Percentiles rank a stretch among this genome's conserved stretches.
Evolutionary conservation across 2,888 invertebrate species (phyloP).

Genomic region (Chorisops tibialis): DNA sequence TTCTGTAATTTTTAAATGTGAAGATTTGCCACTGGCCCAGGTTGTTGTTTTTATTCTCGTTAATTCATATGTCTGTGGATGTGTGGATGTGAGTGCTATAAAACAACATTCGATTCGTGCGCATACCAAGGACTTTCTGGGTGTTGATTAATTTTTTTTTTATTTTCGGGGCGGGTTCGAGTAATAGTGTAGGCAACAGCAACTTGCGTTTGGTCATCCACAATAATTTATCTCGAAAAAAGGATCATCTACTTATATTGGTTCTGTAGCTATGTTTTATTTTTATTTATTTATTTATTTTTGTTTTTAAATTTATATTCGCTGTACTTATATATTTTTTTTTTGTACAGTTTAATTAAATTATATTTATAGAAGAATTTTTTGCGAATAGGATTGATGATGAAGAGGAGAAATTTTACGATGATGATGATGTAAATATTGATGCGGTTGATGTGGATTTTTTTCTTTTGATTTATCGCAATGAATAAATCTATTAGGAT

Average conservation of each 20-base stretch:
- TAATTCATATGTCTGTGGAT: too few relatives aligned
- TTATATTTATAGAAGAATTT: slow-evolving; percentile 19
- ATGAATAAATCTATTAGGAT: slow-evolving; percentile 21
- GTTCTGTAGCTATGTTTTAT: slow-evolving; percentile 19
- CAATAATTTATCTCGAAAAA: too few relatives aligned
- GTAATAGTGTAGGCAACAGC: too few relatives aligned
- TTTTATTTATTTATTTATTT: slow-evolving; percentile 4
- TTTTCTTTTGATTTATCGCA: slow-evolving; percentile 11
- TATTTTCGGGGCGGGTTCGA: too few relatives aligned
- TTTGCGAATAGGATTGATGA: slow-evolving; percentile 3
- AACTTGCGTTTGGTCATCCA: too few relatives aligned
- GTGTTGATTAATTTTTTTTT: too few relatives aligned
- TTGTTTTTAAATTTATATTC: slow-evolving; percentile 21
- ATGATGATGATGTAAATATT: slow-evolving; percentile 21
- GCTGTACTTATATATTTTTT: slow-evolving; percentile 14
- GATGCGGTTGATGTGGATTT: slow-evolving; percentile 1
- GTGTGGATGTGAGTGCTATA: too few relatives aligned
- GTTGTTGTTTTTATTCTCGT: too few relatives aligned
- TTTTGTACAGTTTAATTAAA: slow-evolving; percentile 23
- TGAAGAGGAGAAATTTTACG: background rate
- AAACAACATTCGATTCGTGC: too few relatives aligned
- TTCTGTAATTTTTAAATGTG: too few relatives aligned
- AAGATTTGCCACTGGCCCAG: too few relatives aligned
- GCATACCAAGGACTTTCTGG: too few relatives aligned
- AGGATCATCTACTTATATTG: slow-evolving; percentile 17